A percentile compares a stretch with the other conserved stretches of the same genome.
Evolutionary conservation across 2,888 invertebrate species (phyloP).

Genomic region (Tiliacea citrago): DNA sequence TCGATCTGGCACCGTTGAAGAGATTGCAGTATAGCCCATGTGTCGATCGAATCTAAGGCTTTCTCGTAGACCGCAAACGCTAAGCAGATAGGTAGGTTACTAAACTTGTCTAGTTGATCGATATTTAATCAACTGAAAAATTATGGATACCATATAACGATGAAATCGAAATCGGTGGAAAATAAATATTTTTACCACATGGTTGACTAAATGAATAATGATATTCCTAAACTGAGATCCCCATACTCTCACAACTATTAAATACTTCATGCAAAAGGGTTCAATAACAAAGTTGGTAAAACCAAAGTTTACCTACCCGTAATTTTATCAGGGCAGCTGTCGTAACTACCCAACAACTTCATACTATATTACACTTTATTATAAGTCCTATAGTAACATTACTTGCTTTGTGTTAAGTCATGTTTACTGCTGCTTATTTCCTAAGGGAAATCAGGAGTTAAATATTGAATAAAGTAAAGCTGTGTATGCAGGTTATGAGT

Average conservation of each 20-base stretch:
- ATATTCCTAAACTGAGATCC: conserved; percentile 9
- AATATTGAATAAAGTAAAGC: conserved; percentile 48
- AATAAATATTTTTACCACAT: neutral
- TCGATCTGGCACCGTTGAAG: too few relatives aligned
- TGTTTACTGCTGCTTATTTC: conserved; percentile 49
- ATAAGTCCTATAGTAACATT: conserved; percentile 19
- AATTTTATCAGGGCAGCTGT: conserved; percentile 50
- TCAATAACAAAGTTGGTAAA: conserved; percentile 56
- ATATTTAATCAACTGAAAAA: neutral
- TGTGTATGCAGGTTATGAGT: conserved; percentile 33
- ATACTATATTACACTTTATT: conserved; percentile 9
- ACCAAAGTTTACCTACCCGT: conserved; percentile 47
- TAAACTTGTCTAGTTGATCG: neutral
- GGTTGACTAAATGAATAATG: conserved; percentile 27
- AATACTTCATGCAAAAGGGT: conserved; percentile 52
- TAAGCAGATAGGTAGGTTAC: too few relatives aligned
- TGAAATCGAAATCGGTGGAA: too few relatives aligned
- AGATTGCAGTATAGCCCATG: too few relatives aligned
- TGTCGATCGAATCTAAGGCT: too few relatives aligned
- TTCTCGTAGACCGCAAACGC: too few relatives aligned
- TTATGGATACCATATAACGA: neutral
- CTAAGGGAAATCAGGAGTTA: conserved; percentile 51
- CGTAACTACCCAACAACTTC: conserved; percentile 30
- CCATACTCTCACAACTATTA: conserved; percentile 27
- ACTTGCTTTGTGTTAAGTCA: conserved; percentile 25